Base-by-base conservation (phyloP, 2,113 vertebrate species). In the Sinocyclocheilus anophthalmus region DNA sequence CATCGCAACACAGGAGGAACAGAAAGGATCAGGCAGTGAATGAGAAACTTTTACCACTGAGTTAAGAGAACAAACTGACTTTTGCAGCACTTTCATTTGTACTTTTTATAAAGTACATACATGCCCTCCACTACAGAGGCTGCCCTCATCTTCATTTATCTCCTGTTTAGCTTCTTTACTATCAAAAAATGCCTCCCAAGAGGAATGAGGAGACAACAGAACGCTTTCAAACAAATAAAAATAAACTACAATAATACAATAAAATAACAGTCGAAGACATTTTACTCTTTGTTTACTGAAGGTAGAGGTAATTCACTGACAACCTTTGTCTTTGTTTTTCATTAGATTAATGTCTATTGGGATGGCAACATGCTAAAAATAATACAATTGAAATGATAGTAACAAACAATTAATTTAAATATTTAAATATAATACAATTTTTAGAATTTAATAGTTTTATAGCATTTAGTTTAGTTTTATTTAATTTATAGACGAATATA, bases 1-100 rank as follows among this genome's bases (percentile, higher is more conserved):
- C 81, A 83, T 50, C 45, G 26, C 26, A 83, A 83, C 65, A 70
- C 48, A 78, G 76, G 24, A 82, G 14, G 13, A 65, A 24, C 59
- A 67, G 42, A 50, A 50, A 81, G 24, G 65, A 53, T 48, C 16
- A 69, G 24, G 63, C 39, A 82, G 63, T 69, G 80, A 83, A 81
- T 81, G 79, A 81, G 39, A 81, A 65, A 81, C 7, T 26, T 61
- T 48, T 20, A 33, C 12, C 22, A 48, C 39, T 75, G 72, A 48
- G 18, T 59, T n/a, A 61, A 61, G 22, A 61, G 42, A 48, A 8
- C 42, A 42, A 42, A 42, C 42, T 42, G 42, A 42, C 42, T 42
- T 42, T 42, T 42, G 42, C 26, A 26, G 26, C 24, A 14, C 26
- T 67, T 67, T 30, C 12, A 26, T 67, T 67, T 59, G 57, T 59